A percentile compares a stretch with the other conserved stretches of the same genome.
phyloP scores from a whole-genome alignment of 2,888 invertebrate species.

The Andrena chrysosceles region DNA sequence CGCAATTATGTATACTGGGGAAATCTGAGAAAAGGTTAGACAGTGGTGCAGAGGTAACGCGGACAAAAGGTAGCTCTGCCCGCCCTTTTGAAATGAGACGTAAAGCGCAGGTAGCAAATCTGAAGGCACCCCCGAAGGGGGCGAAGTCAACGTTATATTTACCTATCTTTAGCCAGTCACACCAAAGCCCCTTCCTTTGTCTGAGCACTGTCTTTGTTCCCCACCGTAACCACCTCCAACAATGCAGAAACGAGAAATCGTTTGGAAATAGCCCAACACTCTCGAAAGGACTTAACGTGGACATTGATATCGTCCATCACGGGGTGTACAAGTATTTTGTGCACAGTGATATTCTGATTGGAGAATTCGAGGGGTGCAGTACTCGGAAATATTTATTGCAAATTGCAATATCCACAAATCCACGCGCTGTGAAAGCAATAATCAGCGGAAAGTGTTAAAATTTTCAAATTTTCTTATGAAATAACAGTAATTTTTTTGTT shows the following conservation, averaged over 20 bases:
- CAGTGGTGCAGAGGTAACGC: neutral
- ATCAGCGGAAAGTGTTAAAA: no score
- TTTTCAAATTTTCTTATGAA: no score
- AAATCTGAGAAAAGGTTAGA: neutral
- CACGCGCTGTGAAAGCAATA: no score
- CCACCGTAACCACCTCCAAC: constrained; percentile 1
- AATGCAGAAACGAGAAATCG: constrained; percentile 6
- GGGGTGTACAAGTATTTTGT: no score
- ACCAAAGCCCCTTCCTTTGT: constrained; percentile 10
- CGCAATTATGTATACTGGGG: neutral
- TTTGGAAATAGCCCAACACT: no score
- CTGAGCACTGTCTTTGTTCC: neutral
- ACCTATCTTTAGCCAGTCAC: constrained; percentile 33
- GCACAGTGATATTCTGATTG: no score
- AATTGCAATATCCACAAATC: no score
- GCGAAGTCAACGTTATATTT: constrained; percentile 50
- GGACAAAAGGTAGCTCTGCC: neutral
- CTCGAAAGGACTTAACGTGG: no score
- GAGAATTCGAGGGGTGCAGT: no score
- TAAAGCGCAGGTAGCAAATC: constrained; percentile 52
- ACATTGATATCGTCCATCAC: no score
- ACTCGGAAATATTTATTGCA: no score
- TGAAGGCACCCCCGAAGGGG: constrained; percentile 10
- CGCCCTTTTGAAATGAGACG: constrained; percentile 19
- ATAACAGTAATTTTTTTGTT: no score